Evolutionary conservation across 2,113 vertebrate genomes (phyloP).

Genomic region (Crypturellus undulatus): DNA sequence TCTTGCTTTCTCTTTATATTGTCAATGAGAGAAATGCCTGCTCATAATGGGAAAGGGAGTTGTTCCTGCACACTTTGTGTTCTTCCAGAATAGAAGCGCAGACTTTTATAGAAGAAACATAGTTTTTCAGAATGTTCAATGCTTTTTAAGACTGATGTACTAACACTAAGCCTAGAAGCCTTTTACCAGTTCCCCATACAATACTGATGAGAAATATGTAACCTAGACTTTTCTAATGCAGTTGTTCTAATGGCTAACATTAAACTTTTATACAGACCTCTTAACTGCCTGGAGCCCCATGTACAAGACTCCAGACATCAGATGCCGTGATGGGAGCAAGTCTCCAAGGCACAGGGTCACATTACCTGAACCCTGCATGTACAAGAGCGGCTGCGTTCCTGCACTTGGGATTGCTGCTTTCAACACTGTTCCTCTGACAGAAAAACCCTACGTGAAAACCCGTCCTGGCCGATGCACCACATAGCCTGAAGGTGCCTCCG

Average conservation of each 20-base stretch:
- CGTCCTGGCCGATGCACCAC: neutral
- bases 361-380: accelerated
- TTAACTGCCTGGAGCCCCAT: neutral
- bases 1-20: neutral
- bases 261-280: neutral
- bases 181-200: neutral
- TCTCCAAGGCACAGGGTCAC: accelerated
- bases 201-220: neutral
- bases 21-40: too few relatives aligned
- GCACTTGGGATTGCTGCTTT: neutral
- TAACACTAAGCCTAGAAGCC: neutral
- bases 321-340: neutral
- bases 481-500: neutral
- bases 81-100: neutral
- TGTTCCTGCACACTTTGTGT: neutral
- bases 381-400: neutral
- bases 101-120: neutral
- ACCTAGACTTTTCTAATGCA: neutral
- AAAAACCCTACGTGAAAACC: neutral
- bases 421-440: neutral
- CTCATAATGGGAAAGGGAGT: neutral
- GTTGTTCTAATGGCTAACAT: neutral
- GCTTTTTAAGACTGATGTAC: neutral
- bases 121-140: neutral
- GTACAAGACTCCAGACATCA: accelerated